These are phyloP conservation scores for Pelodiscus sinensis DNA, from an alignment of 2,113 vertebrate genomes.

Conservation along the genomic window DNA sequence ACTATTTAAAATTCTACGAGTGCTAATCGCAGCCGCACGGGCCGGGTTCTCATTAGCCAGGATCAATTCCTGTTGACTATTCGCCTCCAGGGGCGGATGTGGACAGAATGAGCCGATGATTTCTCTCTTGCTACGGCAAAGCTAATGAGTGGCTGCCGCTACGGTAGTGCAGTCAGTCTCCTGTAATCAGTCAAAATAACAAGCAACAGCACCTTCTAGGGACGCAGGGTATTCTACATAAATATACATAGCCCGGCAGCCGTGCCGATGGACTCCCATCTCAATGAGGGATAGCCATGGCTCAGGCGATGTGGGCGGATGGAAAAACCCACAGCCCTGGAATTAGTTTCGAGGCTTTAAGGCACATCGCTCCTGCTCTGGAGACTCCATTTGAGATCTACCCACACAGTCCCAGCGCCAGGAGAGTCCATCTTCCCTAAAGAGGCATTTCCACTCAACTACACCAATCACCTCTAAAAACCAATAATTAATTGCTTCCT, in stretches of 20 bases:
- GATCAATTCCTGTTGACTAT: slow-evolving; percentile 86
- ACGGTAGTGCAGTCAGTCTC: slow-evolving; percentile 70
- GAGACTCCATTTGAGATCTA: not conserved
- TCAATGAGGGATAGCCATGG: slow-evolving; percentile 43
- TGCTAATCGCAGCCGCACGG: slow-evolving; percentile 71
- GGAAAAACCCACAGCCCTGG: fast-evolving
- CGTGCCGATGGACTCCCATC: slow-evolving; percentile 46
- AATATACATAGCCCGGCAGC: slow-evolving; percentile 68
- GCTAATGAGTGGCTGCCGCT: slow-evolving; percentile 80
- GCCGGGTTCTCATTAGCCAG: slow-evolving; percentile 81
- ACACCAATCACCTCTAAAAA: not conserved
- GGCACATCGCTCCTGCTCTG: fast-evolving
- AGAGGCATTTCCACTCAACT: not conserved
- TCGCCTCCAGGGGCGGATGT: slow-evolving; percentile 80
- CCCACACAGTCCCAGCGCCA: fast-evolving
- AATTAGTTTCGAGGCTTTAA: not conserved
- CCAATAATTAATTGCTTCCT: not conserved
- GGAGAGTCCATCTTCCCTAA: not conserved
- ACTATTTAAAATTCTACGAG: slow-evolving; percentile 81
- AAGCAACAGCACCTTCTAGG: slow-evolving; percentile 77
- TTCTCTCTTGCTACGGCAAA: slow-evolving; percentile 66
- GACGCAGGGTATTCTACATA: slow-evolving; percentile 63
- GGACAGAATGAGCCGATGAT: slow-evolving; percentile 73
- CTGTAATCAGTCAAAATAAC: slow-evolving; percentile 83
- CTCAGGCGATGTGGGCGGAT: not conserved